A percentile compares a stretch with the other conserved stretches of the same genome.
These are phyloP conservation scores for Cephalopholis sonnerati DNA, from an alignment of 2,113 vertebrate species.

Conservation along the genomic window DNA sequence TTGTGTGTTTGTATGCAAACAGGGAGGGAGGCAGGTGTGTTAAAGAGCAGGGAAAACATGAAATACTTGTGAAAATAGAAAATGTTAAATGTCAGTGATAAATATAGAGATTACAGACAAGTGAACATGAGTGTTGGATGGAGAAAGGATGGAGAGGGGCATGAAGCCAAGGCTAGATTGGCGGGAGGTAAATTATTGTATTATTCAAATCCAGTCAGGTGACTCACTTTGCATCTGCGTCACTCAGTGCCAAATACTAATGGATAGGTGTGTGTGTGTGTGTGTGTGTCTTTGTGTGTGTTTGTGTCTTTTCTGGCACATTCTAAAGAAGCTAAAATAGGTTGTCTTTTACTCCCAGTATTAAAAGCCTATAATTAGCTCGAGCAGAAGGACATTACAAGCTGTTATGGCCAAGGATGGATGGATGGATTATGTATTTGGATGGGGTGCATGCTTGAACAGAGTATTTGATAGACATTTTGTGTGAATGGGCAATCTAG, in stretches of 20 bases:
- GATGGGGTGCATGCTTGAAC: slow-evolving; percentile 33
- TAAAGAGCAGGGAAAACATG: slow-evolving; percentile 29
- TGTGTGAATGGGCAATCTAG: slow-evolving; percentile 45
- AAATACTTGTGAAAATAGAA: slow-evolving; percentile 28
- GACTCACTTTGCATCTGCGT: slow-evolving; percentile 64
- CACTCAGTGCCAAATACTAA: slow-evolving; percentile 67
- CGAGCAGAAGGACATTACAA: slow-evolving; percentile 67
- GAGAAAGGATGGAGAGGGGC: slow-evolving; percentile 28
- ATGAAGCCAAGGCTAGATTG: slow-evolving; percentile 50
- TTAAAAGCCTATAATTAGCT: slow-evolving; percentile 74
- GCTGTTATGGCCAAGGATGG: slow-evolving; percentile 61
- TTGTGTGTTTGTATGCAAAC: slow-evolving; percentile 5
- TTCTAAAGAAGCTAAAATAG: slow-evolving; percentile 67
- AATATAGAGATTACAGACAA: slow-evolving; percentile 45
- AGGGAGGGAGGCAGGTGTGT: neutral
- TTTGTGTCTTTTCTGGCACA: slow-evolving; percentile 46
- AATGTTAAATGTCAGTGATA: slow-evolving; percentile 51
- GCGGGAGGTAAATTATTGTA: slow-evolving; percentile 61
- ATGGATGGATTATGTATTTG: slow-evolving; percentile 61
- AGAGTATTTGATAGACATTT: slow-evolving; percentile 30
- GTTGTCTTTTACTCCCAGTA: slow-evolving; percentile 50
- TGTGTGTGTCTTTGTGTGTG: slow-evolving; percentile 11
- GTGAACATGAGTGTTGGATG: slow-evolving; percentile 10
- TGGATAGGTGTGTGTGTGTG: slow-evolving; percentile 36
- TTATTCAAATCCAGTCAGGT: slow-evolving; percentile 76